Conservation (phyloP, 2,888 invertebrate genomes). For the Gasteruption jaculator region DNA sequence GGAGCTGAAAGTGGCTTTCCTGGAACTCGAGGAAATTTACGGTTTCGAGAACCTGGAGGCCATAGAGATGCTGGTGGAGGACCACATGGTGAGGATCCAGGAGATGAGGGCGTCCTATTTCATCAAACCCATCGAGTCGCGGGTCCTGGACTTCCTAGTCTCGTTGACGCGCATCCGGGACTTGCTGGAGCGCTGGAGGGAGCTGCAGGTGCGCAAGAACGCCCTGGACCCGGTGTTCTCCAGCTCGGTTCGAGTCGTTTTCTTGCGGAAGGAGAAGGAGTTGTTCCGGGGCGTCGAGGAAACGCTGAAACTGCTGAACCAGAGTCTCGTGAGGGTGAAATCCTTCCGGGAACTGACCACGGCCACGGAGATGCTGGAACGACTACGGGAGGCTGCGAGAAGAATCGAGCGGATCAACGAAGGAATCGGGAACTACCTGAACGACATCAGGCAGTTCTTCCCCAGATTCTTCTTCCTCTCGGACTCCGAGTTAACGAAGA, state of each 20-base stretch:
- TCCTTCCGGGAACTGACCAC: conserved; percentile 37
- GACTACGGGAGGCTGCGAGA: conserved; percentile 49
- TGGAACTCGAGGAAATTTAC: conserved; percentile 53
- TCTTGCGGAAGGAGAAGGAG: conserved; percentile 63
- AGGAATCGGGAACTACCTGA: conserved; percentile 63
- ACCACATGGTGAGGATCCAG: conserved; percentile 56
- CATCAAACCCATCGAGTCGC: conserved; percentile 54
- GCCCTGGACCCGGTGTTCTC: conserved; percentile 66
- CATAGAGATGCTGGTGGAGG: conserved; percentile 56
- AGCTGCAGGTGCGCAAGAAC: conserved; percentile 63
- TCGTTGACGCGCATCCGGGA: conserved; percentile 54
- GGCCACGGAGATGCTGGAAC: conserved; percentile 29
- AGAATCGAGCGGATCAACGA: conserved; percentile 61
- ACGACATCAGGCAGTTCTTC: conserved; percentile 63
- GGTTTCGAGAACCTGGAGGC: conserved; percentile 53
- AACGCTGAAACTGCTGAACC: conserved; percentile 50
- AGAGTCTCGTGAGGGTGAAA: conserved; percentile 30
- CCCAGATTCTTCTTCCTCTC: conserved; percentile 74
- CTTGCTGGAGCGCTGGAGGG: conserved; percentile 63
- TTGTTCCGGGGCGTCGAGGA: conserved; percentile 56
- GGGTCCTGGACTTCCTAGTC: conserved; percentile 28
- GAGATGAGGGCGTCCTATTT: conserved; percentile 59
- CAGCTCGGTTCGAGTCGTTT: conserved; percentile 61
- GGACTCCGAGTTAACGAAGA: conserved; percentile 69
- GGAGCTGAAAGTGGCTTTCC: conserved; percentile 45